Conservation (phyloP, 2,113 vertebrate genomes). For the Hiodon alosoides region DNA sequence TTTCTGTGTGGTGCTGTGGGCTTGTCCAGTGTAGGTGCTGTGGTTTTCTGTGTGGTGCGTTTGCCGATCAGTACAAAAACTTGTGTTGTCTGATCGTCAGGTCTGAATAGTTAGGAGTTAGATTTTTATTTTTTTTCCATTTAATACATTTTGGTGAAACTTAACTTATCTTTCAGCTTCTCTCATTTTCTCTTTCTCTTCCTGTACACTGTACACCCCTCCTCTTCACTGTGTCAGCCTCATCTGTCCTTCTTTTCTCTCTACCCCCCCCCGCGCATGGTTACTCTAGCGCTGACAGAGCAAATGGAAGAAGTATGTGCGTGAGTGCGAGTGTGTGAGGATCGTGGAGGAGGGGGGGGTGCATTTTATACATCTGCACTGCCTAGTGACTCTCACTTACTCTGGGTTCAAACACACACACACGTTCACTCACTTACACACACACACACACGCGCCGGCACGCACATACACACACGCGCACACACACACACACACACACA, state of each 20-base stretch:
- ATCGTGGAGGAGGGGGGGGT: slow-evolving; percentile 33
- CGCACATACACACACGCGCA: slow-evolving; percentile 35
- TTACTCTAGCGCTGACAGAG: slow-evolving; percentile 56
- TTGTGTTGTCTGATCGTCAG: no score
- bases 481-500: slow-evolving; percentile 38
- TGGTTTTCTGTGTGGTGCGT: no score
- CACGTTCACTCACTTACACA: slow-evolving; percentile 5
- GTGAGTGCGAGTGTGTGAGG: slow-evolving; percentile 2
- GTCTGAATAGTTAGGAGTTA: no score
- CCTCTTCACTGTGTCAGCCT: slow-evolving; percentile 1
- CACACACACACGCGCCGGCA: slow-evolving; percentile 16
- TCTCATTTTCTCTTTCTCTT: slow-evolving; percentile 20
- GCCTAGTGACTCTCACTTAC: slow-evolving; percentile 43
- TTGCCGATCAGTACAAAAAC: no score
- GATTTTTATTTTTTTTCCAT: background rate
- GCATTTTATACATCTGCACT: slow-evolving; percentile 59
- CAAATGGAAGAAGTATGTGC: slow-evolving; percentile 27
- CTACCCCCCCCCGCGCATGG: slow-evolving; percentile 44
- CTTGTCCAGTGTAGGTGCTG: no score
- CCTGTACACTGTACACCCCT: background rate
- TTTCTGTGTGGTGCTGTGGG: no score
- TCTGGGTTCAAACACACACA: slow-evolving; percentile 39
- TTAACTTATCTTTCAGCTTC: slow-evolving; percentile 2
- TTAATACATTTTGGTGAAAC: slow-evolving; percentile 2
- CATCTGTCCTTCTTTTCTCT: slow-evolving; percentile 25